Percentiles rank a stretch among this genome's conserved stretches.
Conservation (phyloP, 2,888 invertebrate species). For the Aproaerema taeniolella region DNA sequence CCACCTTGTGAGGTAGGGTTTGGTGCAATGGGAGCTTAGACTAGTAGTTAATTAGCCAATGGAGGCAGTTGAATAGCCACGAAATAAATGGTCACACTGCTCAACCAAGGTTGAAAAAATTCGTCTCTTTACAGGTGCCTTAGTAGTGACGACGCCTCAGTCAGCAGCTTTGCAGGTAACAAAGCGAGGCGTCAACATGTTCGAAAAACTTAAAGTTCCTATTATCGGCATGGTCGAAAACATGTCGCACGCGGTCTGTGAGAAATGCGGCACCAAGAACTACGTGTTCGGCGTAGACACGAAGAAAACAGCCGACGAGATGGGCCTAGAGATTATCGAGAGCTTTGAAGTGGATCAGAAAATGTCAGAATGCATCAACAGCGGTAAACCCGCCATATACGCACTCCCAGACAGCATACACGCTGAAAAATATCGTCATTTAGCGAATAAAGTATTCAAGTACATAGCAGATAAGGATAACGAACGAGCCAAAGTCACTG, state of each 20-base stretch:
- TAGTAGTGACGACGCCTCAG: conserved; percentile 97
- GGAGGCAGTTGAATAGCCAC: too few relatives aligned
- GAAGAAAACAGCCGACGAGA: conserved; percentile 76
- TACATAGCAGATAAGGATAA: conserved; percentile 56
- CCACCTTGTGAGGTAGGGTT: too few relatives aligned
- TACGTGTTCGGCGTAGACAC: conserved; percentile 85
- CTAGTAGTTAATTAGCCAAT: too few relatives aligned
- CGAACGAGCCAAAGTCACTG: conserved; percentile 38
- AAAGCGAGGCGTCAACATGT: conserved; percentile 91
- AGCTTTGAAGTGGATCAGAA: conserved; percentile 85
- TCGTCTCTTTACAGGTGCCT: conserved; percentile 82
- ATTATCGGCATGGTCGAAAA: conserved; percentile 94
- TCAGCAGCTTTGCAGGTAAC: conserved; percentile 92
- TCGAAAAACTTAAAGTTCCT: conserved; percentile 87
- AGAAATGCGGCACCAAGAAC: conserved; percentile 84
- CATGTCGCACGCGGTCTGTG: conserved; percentile 89
- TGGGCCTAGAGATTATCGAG: conserved; percentile 81
- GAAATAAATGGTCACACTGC: too few relatives aligned
- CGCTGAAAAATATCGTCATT: conserved; percentile 61
- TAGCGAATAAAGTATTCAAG: conserved; percentile 66
- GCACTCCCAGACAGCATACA: conserved; percentile 77
- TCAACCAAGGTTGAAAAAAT: too few relatives aligned
- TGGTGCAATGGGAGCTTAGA: too few relatives aligned
- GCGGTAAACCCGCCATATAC: conserved; percentile 85
- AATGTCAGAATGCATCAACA: conserved; percentile 83